Conservation (phyloP, 2,113 vertebrate genomes). For the human region GRCh38 chr5:130201001-130201500, state of each 20-base stretch:
- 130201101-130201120: background rate
- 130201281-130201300: background rate
- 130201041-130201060: slow-evolving; percentile 18
- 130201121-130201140: background rate
- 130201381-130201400: background rate
- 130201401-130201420: background rate
- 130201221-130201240: background rate
- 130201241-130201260: background rate
- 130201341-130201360: background rate
- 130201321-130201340: background rate
- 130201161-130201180: background rate
- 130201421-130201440: background rate
- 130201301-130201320: background rate
- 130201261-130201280: background rate
- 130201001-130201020: background rate
- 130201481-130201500: background rate
- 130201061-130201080: background rate
- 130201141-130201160: background rate
- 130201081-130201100: background rate
- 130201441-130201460: background rate
- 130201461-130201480: background rate
- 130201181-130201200: background rate
- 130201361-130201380: background rate
- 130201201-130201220: background rate
- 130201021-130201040: background rate